Evolutionary conservation across 2,113 vertebrate genomes (phyloP).

Genomic region (Seriola aureovittata): DNA sequence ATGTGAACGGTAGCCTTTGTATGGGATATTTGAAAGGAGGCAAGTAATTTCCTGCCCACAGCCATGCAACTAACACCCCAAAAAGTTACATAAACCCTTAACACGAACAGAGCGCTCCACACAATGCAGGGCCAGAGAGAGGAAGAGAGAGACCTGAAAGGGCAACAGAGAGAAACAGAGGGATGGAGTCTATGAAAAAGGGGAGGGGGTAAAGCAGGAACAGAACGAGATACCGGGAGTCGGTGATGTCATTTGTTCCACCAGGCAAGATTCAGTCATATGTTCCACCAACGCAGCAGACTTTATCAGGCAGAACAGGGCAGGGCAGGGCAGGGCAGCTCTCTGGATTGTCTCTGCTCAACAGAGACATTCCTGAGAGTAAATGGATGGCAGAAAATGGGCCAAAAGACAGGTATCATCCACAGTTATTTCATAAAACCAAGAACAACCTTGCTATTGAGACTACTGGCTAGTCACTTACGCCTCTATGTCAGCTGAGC

Average conservation of each 20-base stretch:
- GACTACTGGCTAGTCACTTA: not conserved
- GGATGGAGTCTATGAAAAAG: constrained; percentile 22
- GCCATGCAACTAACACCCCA: constrained; percentile 60
- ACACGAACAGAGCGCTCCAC: constrained; percentile 49
- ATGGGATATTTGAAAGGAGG: constrained; percentile 55
- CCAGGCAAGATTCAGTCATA: constrained; percentile 74
- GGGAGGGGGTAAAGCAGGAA: constrained; percentile 30
- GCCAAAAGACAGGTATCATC: constrained; percentile 42
- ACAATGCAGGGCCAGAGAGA: constrained; percentile 30
- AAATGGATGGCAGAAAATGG: constrained; percentile 53
- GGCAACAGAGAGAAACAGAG: constrained; percentile 29
- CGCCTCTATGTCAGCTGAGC: not conserved
- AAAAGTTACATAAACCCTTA: constrained; percentile 61
- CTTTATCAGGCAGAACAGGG: constrained; percentile 76
- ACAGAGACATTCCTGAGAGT: constrained; percentile 71
- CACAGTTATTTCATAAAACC: constrained; percentile 15
- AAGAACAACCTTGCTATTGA: constrained; percentile 28
- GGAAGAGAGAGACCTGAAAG: constrained; percentile 24
- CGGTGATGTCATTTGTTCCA: constrained; percentile 85
- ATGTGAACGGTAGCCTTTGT: constrained; percentile 73
- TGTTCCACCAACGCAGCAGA: constrained; percentile 69
- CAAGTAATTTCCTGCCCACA: constrained; percentile 74
- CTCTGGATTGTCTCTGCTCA: constrained; percentile 68
- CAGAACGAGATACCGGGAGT: constrained; percentile 72
- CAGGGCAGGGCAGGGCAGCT: constrained; percentile 54